phyloP scores from a whole-genome alignment of 1,140 invertebrate species.

The Pissodes strobi region DNA sequence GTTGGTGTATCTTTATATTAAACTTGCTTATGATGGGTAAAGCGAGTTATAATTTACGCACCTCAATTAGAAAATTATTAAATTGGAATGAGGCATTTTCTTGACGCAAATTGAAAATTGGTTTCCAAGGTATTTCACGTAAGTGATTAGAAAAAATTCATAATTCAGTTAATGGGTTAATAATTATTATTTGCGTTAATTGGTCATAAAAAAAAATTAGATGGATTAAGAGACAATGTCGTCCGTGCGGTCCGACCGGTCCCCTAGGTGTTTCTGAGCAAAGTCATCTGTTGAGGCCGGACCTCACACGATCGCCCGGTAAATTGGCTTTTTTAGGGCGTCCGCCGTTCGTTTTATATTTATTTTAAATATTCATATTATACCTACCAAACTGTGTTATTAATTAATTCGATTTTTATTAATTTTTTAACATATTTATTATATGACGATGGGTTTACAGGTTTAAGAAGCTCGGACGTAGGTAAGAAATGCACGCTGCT shows the following conservation, averaged over 20 bases:
- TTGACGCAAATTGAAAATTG: too few relatives aligned
- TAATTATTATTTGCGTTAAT: too few relatives aligned
- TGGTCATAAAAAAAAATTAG: too few relatives aligned
- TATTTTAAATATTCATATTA: slow-evolving; percentile 22
- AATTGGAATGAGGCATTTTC: too few relatives aligned
- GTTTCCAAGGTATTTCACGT: too few relatives aligned
- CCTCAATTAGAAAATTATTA: too few relatives aligned
- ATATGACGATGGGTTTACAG: slow-evolving; percentile 17
- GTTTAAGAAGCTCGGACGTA: slow-evolving; percentile 20
- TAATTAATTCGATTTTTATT: slow-evolving; percentile 29
- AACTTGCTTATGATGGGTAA: too few relatives aligned
- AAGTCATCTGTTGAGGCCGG: slow-evolving; percentile 6
- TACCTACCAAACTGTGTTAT: slow-evolving; percentile 25
- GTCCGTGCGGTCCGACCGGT: slow-evolving; percentile 1
- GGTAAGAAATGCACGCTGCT: slow-evolving; percentile 19
- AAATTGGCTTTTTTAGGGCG: slow-evolving; percentile 27
- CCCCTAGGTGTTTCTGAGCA: slow-evolving; percentile 2
- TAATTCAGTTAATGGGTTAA: too few relatives aligned
- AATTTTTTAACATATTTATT: slow-evolving; percentile 15
- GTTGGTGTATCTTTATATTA: too few relatives aligned
- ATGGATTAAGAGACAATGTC: too few relatives aligned
- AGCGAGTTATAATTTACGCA: too few relatives aligned
- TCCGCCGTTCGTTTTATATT: slow-evolving; percentile 9
- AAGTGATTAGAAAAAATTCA: too few relatives aligned
- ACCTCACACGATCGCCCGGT: slow-evolving; percentile 20